Base-by-base conservation (phyloP, 2,113 vertebrate species). In the Notarius lentiginosus region DNA sequence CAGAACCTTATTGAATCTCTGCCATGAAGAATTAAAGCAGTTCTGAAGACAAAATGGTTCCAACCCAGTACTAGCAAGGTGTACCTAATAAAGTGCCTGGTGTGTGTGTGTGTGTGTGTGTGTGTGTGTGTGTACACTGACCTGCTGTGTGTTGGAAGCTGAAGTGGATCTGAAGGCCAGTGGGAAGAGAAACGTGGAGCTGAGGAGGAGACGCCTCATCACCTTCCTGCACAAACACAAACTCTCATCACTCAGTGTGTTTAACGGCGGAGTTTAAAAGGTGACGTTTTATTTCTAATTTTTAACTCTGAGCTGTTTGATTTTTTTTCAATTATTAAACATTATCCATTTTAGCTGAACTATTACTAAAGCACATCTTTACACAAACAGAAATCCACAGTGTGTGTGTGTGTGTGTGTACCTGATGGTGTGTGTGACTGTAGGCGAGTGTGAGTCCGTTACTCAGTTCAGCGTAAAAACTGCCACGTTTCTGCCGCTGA, bases 381-480 rank as follows among this genome's bases (percentile, higher is more conserved):
- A 60, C 58, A 60, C 15, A 20, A 61, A 20, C 60, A 22, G 60
- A 61, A 22, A 22, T 61, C 6, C 20, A 20, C 18, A 18, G 24
- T 77, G 49, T 77, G 73, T 77, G 15, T 79, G 53, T 79, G 53
- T 58, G 53, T 79, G 27, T 68, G 51, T 24, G 24, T 89, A 99
- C 97, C 97, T 94, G 58, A 24, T 65, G 75, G 34, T 41, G 34
- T 70, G 24, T 86, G 22, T 81, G 82, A 91, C 96, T 98, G 91
- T 97, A 94, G 0, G 97, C 97, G 73, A 99, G 94, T 82, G 92
- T 95, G 89, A 99, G 95, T 91, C 97, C 88, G 89, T 94, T 97
- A 90, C 95, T 91, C 73, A 99, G 94, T 24, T 95, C 92, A 86
- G 97, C 97, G 82, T 96, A 95, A 92, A 99, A 96, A 61, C 96